Evolutionary conservation across 2,797 vertebrate genomes (phyloP).

Genomic region (Macropus fuliginosus): DNA sequence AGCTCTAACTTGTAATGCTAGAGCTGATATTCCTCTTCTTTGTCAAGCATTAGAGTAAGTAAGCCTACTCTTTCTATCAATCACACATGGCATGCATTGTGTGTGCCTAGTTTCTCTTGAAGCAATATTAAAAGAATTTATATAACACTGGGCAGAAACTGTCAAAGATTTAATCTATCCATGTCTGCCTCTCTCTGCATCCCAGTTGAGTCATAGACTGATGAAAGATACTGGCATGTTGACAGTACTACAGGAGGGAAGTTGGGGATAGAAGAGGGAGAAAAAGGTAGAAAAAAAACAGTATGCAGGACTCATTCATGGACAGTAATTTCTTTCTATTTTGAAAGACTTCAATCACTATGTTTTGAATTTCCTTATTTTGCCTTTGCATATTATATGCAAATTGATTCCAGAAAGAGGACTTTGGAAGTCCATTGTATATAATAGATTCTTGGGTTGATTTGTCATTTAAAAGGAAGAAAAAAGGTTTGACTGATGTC

Average conservation of each 20-base stretch:
- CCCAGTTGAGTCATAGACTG: constrained; percentile 23
- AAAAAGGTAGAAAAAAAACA: neutral
- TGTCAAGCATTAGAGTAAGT: constrained; percentile 34
- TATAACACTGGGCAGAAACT: constrained; percentile 10
- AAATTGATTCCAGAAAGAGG: constrained; percentile 33
- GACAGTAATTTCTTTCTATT: constrained; percentile 47
- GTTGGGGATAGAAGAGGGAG: neutral
- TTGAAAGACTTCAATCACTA: constrained; percentile 35
- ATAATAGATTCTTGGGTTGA: neutral
- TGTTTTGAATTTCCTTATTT: constrained; percentile 34
- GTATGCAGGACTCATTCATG: neutral
- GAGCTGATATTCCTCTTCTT: constrained; percentile 24
- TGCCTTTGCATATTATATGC: neutral
- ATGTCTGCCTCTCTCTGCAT: neutral
- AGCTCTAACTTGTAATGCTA: constrained; percentile 35
- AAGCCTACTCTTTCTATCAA: constrained; percentile 58
- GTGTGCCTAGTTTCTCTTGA: constrained; percentile 41
- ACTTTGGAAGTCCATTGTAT: constrained; percentile 24
- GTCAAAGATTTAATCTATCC: constrained; percentile 62
- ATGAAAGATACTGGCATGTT: constrained; percentile 39
- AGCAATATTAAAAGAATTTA: constrained; percentile 59
- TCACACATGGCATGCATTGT: constrained; percentile 41
- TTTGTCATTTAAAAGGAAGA: neutral
- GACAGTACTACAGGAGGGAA: neutral
- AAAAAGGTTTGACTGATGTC: constrained; percentile 15